Conservation (phyloP, 2,113 vertebrate genomes). For the Taurulus bubalis region DNA sequence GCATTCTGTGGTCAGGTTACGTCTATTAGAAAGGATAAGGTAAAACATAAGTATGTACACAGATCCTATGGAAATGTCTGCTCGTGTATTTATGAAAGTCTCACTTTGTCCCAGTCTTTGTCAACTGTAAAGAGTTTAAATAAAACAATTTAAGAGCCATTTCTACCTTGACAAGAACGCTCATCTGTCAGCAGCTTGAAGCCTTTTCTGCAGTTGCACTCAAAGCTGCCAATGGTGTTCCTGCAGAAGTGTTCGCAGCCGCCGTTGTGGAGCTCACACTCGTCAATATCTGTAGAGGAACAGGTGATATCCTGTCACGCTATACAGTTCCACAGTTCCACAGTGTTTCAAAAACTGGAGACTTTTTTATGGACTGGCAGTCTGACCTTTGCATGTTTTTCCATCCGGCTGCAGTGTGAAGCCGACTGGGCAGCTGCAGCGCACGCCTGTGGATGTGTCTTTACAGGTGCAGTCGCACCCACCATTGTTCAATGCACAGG, state of each 20-base stretch:
- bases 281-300: conserved; percentile 90
- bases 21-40: background rate
- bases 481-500: conserved; percentile 95
- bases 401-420: conserved; percentile 95
- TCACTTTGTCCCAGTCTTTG: background rate
- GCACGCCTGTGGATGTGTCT: conserved; percentile 96
- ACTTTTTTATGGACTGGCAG: background rate
- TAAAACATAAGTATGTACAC: background rate
- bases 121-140: background rate
- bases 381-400: conserved; percentile 96
- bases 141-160: background rate
- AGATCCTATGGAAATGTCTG: background rate
- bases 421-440: conserved; percentile 95
- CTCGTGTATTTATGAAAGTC: background rate
- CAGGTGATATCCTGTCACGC: background rate
- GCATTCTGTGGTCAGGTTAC: background rate
- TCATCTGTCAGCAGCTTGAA: conserved; percentile 98
- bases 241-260: conserved; percentile 97
- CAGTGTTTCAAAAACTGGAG: background rate
- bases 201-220: conserved; percentile 97
- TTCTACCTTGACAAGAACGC: conserved; percentile 96
- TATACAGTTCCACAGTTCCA: background rate
- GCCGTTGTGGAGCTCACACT: conserved; percentile 92
- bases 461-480: conserved; percentile 98
- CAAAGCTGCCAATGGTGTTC: conserved; percentile 98